These are phyloP conservation scores for Drosophila affinis DNA, from an alignment of 2,888 invertebrate species.

Conservation along the genomic window DNA sequence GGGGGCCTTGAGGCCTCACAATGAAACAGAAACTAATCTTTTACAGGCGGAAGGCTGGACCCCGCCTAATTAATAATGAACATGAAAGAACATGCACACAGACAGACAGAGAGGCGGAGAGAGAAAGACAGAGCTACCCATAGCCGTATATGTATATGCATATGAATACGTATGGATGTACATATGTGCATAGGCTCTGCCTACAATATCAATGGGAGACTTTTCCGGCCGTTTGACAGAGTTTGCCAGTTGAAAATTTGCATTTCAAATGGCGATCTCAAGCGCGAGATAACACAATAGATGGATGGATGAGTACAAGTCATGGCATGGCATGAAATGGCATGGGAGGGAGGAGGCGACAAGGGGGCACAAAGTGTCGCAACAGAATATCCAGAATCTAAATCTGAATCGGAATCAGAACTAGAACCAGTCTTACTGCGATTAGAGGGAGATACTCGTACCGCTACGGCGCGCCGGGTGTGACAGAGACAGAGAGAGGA, in stretches of 20 bases:
- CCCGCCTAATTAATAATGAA: constrained; percentile 41
- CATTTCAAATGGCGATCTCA: constrained; percentile 68
- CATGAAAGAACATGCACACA: constrained; percentile 23
- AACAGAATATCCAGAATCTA: constrained; percentile 5
- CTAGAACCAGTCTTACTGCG: not conserved
- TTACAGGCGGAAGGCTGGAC: constrained; percentile 50
- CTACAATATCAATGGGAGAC: constrained; percentile 29
- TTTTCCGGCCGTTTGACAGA: constrained; percentile 31
- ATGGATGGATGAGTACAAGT: constrained; percentile 11
- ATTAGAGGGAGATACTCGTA: not conserved
- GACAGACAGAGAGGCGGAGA: constrained; percentile 5
- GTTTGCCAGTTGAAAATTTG: constrained; percentile 52
- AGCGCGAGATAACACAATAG: constrained; percentile 54
- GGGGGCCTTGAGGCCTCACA: constrained; percentile 47
- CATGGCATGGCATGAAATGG: not conserved
- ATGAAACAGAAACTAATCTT: constrained; percentile 37
- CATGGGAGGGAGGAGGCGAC: not conserved
- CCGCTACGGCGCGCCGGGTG: too few species aligned
- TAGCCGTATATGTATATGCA: not conserved
- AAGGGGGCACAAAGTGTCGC: constrained; percentile 36
- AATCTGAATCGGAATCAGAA: constrained; percentile 1
- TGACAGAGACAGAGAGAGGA: not conserved
- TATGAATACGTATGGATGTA: too few species aligned
- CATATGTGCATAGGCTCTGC: constrained; percentile 17
- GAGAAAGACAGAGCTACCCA: constrained; percentile 16